Evolutionary conservation across 2,113 vertebrate species (phyloP).

Genomic region (Cygnus buccinator): DNA sequence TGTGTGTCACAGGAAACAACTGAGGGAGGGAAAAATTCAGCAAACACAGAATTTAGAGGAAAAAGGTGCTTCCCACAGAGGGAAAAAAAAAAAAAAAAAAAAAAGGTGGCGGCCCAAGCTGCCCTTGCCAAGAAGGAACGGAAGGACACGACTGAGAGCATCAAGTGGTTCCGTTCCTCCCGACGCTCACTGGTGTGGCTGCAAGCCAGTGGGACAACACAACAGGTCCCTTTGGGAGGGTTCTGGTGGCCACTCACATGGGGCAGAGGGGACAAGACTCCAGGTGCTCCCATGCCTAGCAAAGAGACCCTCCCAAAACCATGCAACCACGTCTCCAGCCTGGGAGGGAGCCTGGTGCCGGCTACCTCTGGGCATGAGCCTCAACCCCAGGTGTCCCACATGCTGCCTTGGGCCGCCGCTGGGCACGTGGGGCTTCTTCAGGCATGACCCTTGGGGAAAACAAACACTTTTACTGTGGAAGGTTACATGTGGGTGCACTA

Average conservation of each 20-base stretch:
- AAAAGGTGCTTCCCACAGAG: not conserved
- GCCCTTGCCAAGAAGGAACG: not conserved
- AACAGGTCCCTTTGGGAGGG: not conserved
- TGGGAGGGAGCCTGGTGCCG: not conserved
- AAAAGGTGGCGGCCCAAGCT: not conserved
- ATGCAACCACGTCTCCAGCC: fast-evolving
- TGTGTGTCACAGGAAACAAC: not conserved
- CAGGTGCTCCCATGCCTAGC: not conserved
- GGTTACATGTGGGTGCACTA: not conserved
- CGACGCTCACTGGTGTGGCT: not conserved
- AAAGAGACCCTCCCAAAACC: not conserved
- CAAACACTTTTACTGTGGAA: not conserved
- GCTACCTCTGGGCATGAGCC: fast-evolving
- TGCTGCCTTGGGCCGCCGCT: not conserved
- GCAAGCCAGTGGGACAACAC: not conserved
- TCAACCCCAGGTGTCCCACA: fast-evolving
- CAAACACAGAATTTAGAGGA: not conserved
- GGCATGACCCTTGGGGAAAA: not conserved
- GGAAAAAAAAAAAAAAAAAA: not conserved
- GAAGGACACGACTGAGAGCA: not conserved
- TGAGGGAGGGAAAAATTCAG: not conserved
- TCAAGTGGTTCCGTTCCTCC: not conserved
- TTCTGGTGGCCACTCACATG: fast-evolving
- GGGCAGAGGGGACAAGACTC: no score
- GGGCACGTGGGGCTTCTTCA: not conserved